Evolutionary conservation across 64 coral and sea anemone species (phyloP).

Genomic region (Cladopsammia gracilis): DNA sequence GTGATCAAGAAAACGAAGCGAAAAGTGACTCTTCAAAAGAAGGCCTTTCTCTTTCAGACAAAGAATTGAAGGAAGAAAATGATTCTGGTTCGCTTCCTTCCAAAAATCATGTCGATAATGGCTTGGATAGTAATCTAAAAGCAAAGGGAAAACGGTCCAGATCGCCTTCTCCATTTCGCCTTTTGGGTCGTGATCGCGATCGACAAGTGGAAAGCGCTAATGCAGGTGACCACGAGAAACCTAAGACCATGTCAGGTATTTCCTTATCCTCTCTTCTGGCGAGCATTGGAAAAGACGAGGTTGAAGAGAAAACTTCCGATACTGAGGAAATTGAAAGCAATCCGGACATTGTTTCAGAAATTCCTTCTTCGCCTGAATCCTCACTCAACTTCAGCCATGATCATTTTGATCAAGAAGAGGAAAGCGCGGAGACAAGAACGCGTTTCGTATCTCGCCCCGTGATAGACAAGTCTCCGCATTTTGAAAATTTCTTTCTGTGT

Average conservation of each 20-base stretch:
- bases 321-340: constrained; percentile 18
- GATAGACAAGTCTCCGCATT: constrained; percentile 59
- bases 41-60: constrained; percentile 29
- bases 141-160: constrained; percentile 31
- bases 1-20: constrained; percentile 33
- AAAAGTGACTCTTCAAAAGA: constrained; percentile 41
- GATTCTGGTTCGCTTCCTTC: constrained; percentile 85
- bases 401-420: not conserved
- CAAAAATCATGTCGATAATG: constrained; percentile 54
- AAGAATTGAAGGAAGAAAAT: constrained; percentile 58
- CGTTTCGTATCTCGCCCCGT: not conserved
- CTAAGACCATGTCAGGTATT: constrained; percentile 57
- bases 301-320: constrained; percentile 28
- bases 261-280: constrained; percentile 90
- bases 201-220: constrained; percentile 50
- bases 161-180: constrained; percentile 88
- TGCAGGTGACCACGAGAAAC: constrained; percentile 53
- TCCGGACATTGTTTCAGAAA: constrained; percentile 8
- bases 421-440: not conserved
- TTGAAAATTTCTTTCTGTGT: constrained; percentile 66
- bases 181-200: constrained; percentile 74
- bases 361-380: constrained; percentile 13
- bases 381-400: constrained; percentile 10
- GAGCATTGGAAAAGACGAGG: constrained; percentile 74
- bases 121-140: constrained; percentile 12